Percentiles rank a stretch among this genome's conserved stretches.
These are phyloP conservation scores for Melinopterus prodromus DNA, from an alignment of 2,888 invertebrate genomes.

Conservation along the genomic window DNA sequence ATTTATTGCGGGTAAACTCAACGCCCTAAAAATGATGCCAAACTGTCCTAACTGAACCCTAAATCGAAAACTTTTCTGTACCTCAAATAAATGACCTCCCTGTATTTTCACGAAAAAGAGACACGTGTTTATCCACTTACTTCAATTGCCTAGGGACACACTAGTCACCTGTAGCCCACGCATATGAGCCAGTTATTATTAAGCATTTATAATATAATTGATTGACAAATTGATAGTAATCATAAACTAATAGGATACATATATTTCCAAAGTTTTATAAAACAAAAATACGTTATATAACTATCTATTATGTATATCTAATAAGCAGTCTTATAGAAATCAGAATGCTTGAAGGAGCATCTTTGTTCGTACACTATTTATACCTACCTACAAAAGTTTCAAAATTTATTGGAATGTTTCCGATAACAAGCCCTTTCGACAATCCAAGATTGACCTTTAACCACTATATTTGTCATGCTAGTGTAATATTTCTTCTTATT, in stretches of 20 bases:
- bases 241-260: not conserved
- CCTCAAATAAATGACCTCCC: no score
- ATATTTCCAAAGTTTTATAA: not conserved
- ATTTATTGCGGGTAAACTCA: no score
- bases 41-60: no score
- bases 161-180: no score
- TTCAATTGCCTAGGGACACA: no score
- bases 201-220: no score
- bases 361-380: not conserved
- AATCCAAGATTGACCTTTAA: constrained; percentile 9
- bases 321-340: not conserved
- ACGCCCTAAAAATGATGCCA: no score
- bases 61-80: no score
- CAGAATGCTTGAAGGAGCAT: not conserved
- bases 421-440: not conserved
- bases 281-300: not conserved
- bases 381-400: not conserved
- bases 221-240: not conserved
- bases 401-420: constrained; percentile 27
- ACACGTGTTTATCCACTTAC: no score
- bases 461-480: not conserved
- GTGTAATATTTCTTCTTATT: not conserved
- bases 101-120: no score
- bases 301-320: not conserved
- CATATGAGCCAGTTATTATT: no score